Evolutionary conservation across 2,113 vertebrate species (phyloP).

Genomic region (Misgurnus anguillicaudatus): DNA sequence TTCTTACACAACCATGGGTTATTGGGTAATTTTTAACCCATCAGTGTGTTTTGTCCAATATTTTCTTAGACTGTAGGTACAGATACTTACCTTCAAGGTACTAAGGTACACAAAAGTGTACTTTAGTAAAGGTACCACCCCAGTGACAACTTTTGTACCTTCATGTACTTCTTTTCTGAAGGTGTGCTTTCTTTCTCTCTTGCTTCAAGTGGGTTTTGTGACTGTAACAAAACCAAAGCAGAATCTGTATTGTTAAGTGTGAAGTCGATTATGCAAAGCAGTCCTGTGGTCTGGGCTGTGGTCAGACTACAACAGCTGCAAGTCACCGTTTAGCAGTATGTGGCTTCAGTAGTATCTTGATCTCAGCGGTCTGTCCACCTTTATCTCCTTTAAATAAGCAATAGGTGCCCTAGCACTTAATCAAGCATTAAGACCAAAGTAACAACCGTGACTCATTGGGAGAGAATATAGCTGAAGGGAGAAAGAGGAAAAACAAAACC

Average conservation of each 20-base stretch:
- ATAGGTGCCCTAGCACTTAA: slow-evolving; percentile 33
- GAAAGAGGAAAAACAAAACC: slow-evolving; percentile 16
- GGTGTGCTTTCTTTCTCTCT: not conserved
- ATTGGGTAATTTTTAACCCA: too few relatives aligned
- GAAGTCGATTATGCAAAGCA: slow-evolving; percentile 51
- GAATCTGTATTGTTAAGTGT: slow-evolving; percentile 26
- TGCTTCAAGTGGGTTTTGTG: slow-evolving; percentile 2
- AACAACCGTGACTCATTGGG: slow-evolving; percentile 35
- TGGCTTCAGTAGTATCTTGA: slow-evolving; percentile 7
- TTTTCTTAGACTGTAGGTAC: too few relatives aligned
- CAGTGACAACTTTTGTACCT: too few relatives aligned
- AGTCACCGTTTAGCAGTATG: slow-evolving; percentile 19
- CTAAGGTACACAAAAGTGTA: too few relatives aligned
- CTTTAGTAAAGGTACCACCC: too few relatives aligned
- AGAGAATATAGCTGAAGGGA: not conserved
- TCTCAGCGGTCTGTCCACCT: slow-evolving; percentile 31
- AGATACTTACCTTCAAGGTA: too few relatives aligned
- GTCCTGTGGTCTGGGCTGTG: slow-evolving; percentile 18
- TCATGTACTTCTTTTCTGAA: too few relatives aligned
- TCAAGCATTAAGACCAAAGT: not conserved
- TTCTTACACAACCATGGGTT: too few relatives aligned
- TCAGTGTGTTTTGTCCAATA: too few relatives aligned
- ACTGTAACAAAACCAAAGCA: not conserved
- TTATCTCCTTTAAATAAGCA: slow-evolving; percentile 32
- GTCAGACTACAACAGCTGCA: slow-evolving; percentile 16